Base-by-base conservation (phyloP, 2,797 vertebrate genomes). In the Novumbra hubbsi region DNA sequence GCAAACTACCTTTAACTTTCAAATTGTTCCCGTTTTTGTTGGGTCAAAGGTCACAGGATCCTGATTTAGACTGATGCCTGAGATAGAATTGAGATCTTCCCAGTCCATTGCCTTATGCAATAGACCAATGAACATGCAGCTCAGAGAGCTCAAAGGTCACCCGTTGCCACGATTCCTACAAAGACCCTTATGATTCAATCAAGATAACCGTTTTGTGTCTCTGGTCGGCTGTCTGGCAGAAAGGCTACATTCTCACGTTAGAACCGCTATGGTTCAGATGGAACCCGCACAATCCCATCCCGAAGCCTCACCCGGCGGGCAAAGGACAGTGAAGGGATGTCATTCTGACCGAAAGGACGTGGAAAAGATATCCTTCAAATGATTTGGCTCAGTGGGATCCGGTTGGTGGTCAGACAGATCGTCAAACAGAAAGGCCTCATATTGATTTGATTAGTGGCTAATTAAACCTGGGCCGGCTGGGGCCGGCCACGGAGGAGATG, bases 401-500 rank as follows among this genome's bases (percentile, higher is more conserved):
- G 89, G 92, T 92, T 89, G 92, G 86, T 24, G 8, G 21, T 24
- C n/a, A 12, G 21, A 11, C 55, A 57, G 21, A 57, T 4, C 9
- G 9, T 57, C 55, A 24, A 16, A n/a, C 21, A 57, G 27, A 28
- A 93, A 92, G 81, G 88, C 85, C 84, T 94, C 94, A 88, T 96
- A 96, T 96, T 96, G 96, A 96, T 96, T 94, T 96, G 96, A 96
- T 97, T 97, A 97, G 94, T 92, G 92, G 92, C 93, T 96, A 97
- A 97, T 98, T 96, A 97, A 96, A 95, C 95, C 87, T 88, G 89
- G 93, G 92, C 92, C 92, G 92, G 90, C 93, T 92, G 93, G 93
- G 93, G 92, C 92, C 90, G 89, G 90, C 90, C 94, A 88, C 88
- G 90, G 89, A 92, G 94, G 92, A 94, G 93, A 98, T 83, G 90